Evolutionary conservation across 2,113 vertebrate species (phyloP).

Genomic region (Puffinus mauretanicus): DNA sequence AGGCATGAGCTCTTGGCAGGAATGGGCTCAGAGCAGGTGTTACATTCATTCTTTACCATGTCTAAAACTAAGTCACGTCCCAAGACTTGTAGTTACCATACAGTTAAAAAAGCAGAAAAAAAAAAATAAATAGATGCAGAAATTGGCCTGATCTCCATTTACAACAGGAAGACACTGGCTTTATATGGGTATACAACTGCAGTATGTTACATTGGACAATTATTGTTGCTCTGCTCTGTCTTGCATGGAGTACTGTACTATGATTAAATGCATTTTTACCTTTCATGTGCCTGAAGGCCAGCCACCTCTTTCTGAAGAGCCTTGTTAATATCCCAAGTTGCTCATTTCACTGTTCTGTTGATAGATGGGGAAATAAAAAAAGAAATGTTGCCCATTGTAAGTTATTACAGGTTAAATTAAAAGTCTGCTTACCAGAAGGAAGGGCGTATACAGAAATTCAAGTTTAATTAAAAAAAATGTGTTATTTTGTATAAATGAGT

Average conservation of each 20-base stretch:
- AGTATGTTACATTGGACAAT: conserved; percentile 72
- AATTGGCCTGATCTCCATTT: conserved; percentile 78
- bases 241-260: conserved; percentile 82
- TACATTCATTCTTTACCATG: conserved; percentile 73
- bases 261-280: conserved; percentile 80
- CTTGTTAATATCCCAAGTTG: conserved; percentile 77
- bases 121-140: conserved; percentile 67
- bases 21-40: conserved; percentile 82
- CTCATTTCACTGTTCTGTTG: conserved; percentile 74
- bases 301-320: conserved; percentile 79
- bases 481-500: conserved; percentile 81
- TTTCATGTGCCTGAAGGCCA: conserved; percentile 83
- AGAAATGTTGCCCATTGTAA: conserved; percentile 66
- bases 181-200: conserved; percentile 75
- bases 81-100: conserved; percentile 77
- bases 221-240: conserved; percentile 83
- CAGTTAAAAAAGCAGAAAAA: conserved; percentile 27
- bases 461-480: conserved; percentile 41
- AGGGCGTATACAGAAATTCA: conserved; percentile 70
- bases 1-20: conserved; percentile 82
- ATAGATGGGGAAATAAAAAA: conserved; percentile 51
- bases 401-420: conserved; percentile 70
- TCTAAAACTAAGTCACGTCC: conserved; percentile 74
- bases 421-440: conserved; percentile 63
- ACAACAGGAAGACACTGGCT: conserved; percentile 78